phyloP scores from a whole-genome alignment of 2,888 invertebrate genomes.

The Andrena camellia region DNA sequence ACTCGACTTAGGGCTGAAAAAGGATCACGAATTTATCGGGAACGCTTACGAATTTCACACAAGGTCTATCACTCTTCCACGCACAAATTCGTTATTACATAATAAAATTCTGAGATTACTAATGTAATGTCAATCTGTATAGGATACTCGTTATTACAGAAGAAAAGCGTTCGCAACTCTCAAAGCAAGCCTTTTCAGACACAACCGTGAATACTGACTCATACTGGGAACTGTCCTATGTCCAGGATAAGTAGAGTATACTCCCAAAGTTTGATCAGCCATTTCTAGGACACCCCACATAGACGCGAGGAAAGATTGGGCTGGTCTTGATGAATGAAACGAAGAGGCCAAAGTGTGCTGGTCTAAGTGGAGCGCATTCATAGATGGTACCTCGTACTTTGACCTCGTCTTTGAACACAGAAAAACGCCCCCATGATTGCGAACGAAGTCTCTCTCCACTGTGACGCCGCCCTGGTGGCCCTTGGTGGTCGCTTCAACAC shows the following conservation, averaged over 20 bases:
- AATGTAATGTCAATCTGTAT: too few relatives aligned
- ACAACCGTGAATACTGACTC: too few relatives aligned
- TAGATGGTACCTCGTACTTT: neutral
- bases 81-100: too few relatives aligned
- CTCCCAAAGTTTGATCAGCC: neutral
- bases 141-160: too few relatives aligned
- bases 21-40: neutral
- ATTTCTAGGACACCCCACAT: neutral
- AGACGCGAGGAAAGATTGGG: neutral
- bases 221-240: neutral
- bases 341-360: neutral
- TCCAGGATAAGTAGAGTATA: neutral
- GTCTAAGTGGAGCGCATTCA: neutral
- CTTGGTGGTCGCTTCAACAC: constrained; percentile 1
- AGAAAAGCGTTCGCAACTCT: too few relatives aligned
- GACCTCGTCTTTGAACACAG: constrained; percentile 3
- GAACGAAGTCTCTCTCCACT: neutral
- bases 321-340: constrained; percentile 31
- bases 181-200: too few relatives aligned
- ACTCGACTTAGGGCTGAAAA: neutral
- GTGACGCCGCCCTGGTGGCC: neutral
- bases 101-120: too few relatives aligned
- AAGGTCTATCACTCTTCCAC: neutral
- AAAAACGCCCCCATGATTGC: neutral
- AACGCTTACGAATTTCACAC: neutral